Evolutionary conservation across 1,140 invertebrate genomes (phyloP).

Genomic region (Ladona fulva): DNA sequence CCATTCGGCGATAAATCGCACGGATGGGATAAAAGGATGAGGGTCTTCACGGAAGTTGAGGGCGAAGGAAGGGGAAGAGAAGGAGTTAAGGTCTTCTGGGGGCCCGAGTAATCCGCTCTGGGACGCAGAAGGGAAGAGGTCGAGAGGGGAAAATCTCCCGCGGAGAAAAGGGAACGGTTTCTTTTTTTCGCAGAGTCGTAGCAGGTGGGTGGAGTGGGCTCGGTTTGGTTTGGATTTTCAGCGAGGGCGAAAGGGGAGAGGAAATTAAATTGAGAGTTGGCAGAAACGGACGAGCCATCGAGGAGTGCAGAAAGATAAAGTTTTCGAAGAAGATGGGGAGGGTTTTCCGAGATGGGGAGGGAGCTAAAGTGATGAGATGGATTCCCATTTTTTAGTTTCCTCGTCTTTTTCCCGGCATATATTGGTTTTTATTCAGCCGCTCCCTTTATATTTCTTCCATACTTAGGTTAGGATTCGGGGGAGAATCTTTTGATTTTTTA

Average conservation of each 20-base stretch:
- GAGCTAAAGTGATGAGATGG: too few relatives aligned
- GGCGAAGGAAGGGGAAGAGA: too few relatives aligned
- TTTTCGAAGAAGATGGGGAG: too few relatives aligned
- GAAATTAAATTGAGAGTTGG: constrained; percentile 1
- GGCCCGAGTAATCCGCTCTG: neutral
- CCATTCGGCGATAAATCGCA: constrained; percentile 2
- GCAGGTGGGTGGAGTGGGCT: neutral
- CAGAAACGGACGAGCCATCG: neutral
- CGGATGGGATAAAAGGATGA: neutral
- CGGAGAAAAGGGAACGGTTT: neutral
- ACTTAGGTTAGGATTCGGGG: too few relatives aligned
- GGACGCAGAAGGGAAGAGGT: neutral
- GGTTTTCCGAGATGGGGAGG: too few relatives aligned
- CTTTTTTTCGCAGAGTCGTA: neutral
- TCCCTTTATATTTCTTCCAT: too few relatives aligned
- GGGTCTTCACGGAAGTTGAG: neutral
- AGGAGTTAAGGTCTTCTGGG: too few relatives aligned
- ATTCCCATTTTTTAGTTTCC: too few relatives aligned
- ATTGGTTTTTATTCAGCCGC: too few relatives aligned
- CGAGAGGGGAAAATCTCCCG: neutral
- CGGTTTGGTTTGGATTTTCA: neutral
- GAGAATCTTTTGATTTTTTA: too few relatives aligned
- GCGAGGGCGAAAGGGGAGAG: neutral
- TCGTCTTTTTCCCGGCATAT: too few relatives aligned
- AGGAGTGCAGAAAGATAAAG: too few relatives aligned